Evolutionary conservation across 2,113 vertebrate species (phyloP).

Genomic region (Scartelaos histophorus): DNA sequence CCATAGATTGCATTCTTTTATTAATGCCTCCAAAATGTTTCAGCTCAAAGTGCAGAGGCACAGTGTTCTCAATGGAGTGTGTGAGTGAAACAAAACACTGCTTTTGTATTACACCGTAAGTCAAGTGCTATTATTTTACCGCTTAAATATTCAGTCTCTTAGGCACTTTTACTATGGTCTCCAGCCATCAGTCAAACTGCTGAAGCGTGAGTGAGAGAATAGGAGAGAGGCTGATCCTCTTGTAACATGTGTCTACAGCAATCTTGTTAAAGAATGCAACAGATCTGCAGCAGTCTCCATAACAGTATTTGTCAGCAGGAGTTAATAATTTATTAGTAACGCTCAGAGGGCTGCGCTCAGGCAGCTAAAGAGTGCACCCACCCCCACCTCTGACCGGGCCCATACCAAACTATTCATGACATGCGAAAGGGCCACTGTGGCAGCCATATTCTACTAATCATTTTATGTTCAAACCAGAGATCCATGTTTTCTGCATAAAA

Average conservation of each 20-base stretch:
- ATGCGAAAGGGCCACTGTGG: slow-evolving; percentile 59
- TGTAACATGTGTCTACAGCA: slow-evolving; percentile 98
- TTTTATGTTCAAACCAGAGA: slow-evolving; percentile 40
- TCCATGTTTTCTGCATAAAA: slow-evolving; percentile 42
- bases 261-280: slow-evolving; percentile 95
- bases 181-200: slow-evolving; percentile 91
- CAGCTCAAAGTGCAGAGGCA: slow-evolving; percentile 64
- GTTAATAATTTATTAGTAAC: slow-evolving; percentile 83
- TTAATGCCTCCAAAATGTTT: slow-evolving; percentile 72
- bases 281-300: slow-evolving; percentile 80
- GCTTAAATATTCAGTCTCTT: slow-evolving; percentile 97
- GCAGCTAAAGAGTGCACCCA: slow-evolving; percentile 71
- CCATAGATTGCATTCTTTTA: slow-evolving; percentile 77
- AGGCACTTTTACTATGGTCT: slow-evolving; percentile 96
- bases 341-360: slow-evolving; percentile 74
- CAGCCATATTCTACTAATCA: slow-evolving; percentile 68
- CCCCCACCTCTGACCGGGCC: slow-evolving; percentile 66
- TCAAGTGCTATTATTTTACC: slow-evolving; percentile 98
- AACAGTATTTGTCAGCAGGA: slow-evolving; percentile 85
- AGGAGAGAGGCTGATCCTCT: slow-evolving; percentile 91
- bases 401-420: slow-evolving; percentile 66
- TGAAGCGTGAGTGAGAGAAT: slow-evolving; percentile 92
- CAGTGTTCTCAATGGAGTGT: slow-evolving; percentile 74
- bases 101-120: slow-evolving; percentile 91
- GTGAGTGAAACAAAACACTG: slow-evolving; percentile 82